Conservation (phyloP, 2,113 vertebrate species). For the Sclerurus mexicanus region DNA sequence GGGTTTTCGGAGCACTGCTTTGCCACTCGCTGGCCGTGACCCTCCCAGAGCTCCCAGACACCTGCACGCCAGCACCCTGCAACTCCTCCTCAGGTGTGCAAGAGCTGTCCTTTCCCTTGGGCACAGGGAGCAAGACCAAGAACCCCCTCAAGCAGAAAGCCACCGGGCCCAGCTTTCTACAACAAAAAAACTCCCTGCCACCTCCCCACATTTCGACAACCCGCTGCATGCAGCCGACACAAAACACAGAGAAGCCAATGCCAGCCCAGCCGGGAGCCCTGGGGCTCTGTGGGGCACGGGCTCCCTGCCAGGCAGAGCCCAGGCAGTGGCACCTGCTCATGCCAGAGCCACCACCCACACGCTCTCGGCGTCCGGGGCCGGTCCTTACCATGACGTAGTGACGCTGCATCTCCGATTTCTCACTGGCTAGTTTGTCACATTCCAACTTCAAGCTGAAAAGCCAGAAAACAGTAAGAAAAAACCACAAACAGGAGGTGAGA, state of each 20-base stretch:
- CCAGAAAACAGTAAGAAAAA: conserved; percentile 1
- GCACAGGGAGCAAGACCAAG: neutral
- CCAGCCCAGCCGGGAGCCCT: neutral
- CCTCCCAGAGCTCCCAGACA: fast-evolving
- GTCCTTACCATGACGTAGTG: conserved; percentile 95
- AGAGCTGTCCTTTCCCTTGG: neutral
- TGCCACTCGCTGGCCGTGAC: neutral
- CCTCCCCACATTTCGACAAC: neutral
- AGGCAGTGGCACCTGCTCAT: neutral
- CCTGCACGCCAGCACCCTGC: neutral
- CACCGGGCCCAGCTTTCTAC: fast-evolving
- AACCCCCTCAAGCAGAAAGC: neutral
- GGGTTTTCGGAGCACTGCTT: neutral
- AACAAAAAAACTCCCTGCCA: neutral
- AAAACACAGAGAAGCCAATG: neutral
- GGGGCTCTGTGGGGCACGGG: fast-evolving
- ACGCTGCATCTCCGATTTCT: conserved; percentile 99
- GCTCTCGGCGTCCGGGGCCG: fast-evolving
- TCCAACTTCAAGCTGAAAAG: conserved; percentile 91
- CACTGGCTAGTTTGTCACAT: conserved; percentile 96
- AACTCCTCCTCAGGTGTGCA: fast-evolving
- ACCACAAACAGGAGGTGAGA: neutral
- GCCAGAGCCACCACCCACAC: fast-evolving
- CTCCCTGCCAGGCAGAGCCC: neutral
- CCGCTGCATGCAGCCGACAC: neutral